Conservation (phyloP, 2,113 vertebrate genomes). For the Ptychochromis oligacanthus region DNA sequence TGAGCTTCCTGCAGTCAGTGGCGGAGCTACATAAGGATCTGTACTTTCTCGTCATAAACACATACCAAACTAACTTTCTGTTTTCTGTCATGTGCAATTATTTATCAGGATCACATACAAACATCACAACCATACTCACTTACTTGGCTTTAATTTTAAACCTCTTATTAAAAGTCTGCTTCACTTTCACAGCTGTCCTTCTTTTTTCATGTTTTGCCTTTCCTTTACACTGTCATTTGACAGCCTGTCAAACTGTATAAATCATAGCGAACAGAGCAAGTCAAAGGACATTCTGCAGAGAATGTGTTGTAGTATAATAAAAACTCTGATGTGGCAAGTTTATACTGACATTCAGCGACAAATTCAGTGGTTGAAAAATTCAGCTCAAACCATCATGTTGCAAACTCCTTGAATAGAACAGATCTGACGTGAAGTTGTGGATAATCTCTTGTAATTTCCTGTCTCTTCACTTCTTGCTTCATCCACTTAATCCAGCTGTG, state of each 20-base stretch:
- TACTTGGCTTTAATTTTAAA: constrained; percentile 3
- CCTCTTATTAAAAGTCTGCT: background rate
- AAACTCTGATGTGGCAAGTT: background rate
- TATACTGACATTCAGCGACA: background rate
- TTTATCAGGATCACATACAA: background rate
- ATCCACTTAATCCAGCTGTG: background rate
- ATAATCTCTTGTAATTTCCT: background rate
- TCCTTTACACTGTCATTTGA: background rate
- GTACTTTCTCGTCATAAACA: background rate
- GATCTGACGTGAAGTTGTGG: too few species aligned
- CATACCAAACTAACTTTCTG: background rate
- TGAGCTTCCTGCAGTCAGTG: background rate
- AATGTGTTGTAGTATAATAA: background rate
- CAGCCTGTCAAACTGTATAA: background rate
- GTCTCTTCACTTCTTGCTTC: background rate
- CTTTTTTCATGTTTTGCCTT: background rate
- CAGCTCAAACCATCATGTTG: too few species aligned
- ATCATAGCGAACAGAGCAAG: background rate
- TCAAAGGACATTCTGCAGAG: background rate
- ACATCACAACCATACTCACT: background rate
- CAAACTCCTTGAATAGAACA: too few species aligned
- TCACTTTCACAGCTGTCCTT: constrained; percentile 19
- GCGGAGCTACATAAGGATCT: background rate
- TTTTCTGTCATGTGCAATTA: background rate
- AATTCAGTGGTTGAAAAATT: background rate